Conservation (phyloP, 2,888 invertebrate species). For the Dynastes grantii region DNA sequence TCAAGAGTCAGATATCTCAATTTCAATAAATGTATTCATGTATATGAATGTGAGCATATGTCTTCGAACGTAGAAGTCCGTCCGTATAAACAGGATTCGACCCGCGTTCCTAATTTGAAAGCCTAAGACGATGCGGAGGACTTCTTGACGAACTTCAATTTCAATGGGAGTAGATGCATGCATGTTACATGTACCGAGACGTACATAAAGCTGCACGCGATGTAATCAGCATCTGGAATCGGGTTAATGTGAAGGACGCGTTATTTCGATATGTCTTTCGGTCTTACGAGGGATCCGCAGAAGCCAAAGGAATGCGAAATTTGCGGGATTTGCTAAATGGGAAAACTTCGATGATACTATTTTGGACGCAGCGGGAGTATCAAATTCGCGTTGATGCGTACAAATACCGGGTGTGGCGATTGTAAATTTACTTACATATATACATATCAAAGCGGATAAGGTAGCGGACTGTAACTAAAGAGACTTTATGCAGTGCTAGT, state of each 20-base stretch:
- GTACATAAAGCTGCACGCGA: not conserved
- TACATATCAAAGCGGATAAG: no score
- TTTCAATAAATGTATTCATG: no score
- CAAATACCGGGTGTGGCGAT: not conserved
- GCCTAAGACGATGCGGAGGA: not conserved
- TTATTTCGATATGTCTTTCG: constrained; percentile 37
- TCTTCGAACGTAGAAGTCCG: no score
- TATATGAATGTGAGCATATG: no score
- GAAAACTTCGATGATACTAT: constrained; percentile 22
- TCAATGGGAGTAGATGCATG: not conserved
- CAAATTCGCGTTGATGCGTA: constrained; percentile 1
- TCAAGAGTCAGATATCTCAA: no score
- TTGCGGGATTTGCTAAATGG: constrained; percentile 24
- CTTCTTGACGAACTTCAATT: constrained; percentile 19
- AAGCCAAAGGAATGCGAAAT: constrained; percentile 18
- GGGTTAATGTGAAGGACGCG: constrained; percentile 18
- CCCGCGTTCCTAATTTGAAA: constrained; percentile 17
- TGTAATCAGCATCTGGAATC: constrained; percentile 40
- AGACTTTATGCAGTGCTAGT: no score
- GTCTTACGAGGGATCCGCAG: constrained; percentile 11
- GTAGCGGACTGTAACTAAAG: no score
- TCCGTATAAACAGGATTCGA: no score
- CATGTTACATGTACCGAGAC: not conserved
- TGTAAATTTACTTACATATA: no score
- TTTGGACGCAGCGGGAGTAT: not conserved